Evolutionary conservation across 2,888 invertebrate species (phyloP).

Genomic region (Epinotia ramella): DNA sequence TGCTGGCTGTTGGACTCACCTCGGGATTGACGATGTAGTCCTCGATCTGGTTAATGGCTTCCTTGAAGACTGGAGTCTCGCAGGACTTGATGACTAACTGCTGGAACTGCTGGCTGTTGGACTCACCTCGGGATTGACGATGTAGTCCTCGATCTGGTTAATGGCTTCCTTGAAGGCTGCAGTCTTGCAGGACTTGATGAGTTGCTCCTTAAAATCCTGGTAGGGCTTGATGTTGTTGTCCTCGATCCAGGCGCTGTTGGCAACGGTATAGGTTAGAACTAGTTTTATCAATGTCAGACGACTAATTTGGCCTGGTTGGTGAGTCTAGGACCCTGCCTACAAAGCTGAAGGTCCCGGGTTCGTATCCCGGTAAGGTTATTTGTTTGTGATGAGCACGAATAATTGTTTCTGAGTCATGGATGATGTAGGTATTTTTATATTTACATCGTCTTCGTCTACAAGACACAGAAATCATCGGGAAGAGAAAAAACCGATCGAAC

Average conservation of each 20-base stretch:
- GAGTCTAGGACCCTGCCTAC: no score
- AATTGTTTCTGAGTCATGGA: no score
- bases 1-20: slow-evolving; percentile 88
- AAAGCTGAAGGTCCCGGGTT: no score
- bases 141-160: slow-evolving; percentile 91
- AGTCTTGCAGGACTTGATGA: slow-evolving; percentile 91
- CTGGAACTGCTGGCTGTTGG: slow-evolving; percentile 89
- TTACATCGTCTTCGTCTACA: no score
- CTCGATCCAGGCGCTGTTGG: slow-evolving; percentile 94
- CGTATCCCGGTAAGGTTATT: no score
- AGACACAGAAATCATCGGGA: no score
- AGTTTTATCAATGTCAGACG: background rate
- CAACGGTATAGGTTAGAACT: slow-evolving; percentile 4
- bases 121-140: slow-evolving; percentile 88
- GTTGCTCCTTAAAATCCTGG: slow-evolving; percentile 90
- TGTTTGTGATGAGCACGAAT: no score
- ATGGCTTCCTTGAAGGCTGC: slow-evolving; percentile 92
- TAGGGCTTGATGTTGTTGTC: slow-evolving; percentile 93
- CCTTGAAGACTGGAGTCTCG: slow-evolving; percentile 91
- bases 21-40: slow-evolving; percentile 90
- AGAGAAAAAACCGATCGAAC: no score
- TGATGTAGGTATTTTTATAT: no score
- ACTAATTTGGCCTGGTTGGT: no score
- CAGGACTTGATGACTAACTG: slow-evolving; percentile 90
- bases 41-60: slow-evolving; percentile 92